phyloP scores from a whole-genome alignment of 2,113 vertebrate species.

The Aphyosemion australe region DNA sequence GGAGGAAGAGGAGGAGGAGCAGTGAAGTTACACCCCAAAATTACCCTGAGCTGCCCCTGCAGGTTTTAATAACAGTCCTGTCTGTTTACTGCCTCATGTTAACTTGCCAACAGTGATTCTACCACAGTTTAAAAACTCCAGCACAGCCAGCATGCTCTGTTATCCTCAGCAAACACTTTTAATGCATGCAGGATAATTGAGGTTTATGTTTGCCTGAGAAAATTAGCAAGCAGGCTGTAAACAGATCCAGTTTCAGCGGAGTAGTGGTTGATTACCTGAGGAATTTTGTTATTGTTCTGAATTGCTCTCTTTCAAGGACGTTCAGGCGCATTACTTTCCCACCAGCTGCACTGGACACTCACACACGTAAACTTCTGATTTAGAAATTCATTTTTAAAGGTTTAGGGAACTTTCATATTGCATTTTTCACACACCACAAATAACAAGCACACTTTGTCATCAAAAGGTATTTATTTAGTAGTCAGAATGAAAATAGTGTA shows the following conservation, averaged over 20 bases:
- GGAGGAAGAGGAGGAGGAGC: conserved; percentile 13
- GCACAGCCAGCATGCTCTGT: conserved; percentile 22
- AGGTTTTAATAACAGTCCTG: conserved; percentile 6
- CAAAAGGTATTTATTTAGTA: conserved; percentile 36
- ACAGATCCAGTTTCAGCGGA: too few relatives aligned
- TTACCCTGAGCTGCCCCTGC: conserved; percentile 10
- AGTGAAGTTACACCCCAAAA: conserved; percentile 38
- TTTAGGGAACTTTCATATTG: not conserved
- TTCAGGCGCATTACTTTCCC: not conserved
- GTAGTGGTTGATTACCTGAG: not conserved
- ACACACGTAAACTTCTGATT: not conserved
- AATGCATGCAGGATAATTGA: too few relatives aligned
- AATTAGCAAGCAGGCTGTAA: too few relatives aligned
- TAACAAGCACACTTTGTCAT: not conserved
- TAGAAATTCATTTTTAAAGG: not conserved
- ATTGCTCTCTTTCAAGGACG: not conserved
- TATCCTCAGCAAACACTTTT: not conserved
- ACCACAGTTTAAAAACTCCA: conserved; percentile 14
- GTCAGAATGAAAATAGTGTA: conserved; percentile 1
- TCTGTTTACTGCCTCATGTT: not conserved
- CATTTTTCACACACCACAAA: not conserved
- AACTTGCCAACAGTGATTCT: not conserved
- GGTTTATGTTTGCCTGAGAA: too few relatives aligned
- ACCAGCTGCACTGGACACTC: not conserved
- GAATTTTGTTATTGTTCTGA: conserved; percentile 10